These are phyloP conservation scores for Poeciliopsis presidionis DNA, from an alignment of 2,797 vertebrate species.

Conservation along the genomic window DNA sequence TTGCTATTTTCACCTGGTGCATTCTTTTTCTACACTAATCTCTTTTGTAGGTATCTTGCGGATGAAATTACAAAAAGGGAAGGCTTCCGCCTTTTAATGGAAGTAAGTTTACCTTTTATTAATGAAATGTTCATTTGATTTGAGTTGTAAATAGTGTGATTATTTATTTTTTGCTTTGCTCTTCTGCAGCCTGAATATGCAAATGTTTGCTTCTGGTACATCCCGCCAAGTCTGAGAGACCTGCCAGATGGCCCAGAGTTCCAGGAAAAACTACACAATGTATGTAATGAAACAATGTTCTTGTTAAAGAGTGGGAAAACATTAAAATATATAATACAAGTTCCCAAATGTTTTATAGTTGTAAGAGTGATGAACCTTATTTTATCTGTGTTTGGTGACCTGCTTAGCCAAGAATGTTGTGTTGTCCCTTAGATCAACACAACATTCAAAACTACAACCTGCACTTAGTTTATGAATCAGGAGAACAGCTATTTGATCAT, in stretches of 20 bases:
- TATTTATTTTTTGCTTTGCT: background rate
- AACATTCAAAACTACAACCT: background rate
- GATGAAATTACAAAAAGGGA: slow-evolving; percentile 86
- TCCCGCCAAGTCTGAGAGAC: slow-evolving; percentile 83
- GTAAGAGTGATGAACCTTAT: background rate
- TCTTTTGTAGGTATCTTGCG: slow-evolving; percentile 79
- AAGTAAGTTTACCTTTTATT: slow-evolving; percentile 66
- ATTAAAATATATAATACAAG: no score
- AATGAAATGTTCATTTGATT: background rate
- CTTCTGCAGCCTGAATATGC: slow-evolving; percentile 83
- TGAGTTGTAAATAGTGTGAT: background rate
- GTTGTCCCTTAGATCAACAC: background rate
- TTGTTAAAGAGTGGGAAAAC: background rate
- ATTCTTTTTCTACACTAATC: background rate
- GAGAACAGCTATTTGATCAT: background rate
- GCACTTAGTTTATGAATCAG: no score
- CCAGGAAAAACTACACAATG: slow-evolving; percentile 82
- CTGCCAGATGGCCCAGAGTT: slow-evolving; percentile 82
- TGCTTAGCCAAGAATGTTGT: background rate
- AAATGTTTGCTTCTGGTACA: slow-evolving; percentile 89
- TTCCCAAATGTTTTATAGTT: no score
- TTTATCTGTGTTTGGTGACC: background rate
- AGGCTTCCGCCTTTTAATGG: slow-evolving; percentile 83
- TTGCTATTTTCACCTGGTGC: no score
- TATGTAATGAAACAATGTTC: slow-evolving; percentile 57